phyloP scores from a whole-genome alignment of 2,113 vertebrate species.

The Chloropsis cyanopogon region DNA sequence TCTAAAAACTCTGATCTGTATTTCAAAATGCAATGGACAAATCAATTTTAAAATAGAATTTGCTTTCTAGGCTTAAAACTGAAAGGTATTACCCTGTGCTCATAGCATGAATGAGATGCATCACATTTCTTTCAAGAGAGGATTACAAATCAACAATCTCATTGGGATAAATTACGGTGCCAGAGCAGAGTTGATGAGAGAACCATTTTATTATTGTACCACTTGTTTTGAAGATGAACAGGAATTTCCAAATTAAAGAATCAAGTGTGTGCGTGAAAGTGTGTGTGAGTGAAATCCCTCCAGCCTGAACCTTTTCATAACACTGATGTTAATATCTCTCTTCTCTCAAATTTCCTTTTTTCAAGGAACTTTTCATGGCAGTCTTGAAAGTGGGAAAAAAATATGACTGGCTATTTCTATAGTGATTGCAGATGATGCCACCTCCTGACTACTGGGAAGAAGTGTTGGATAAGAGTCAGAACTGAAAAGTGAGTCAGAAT shows the following conservation, averaged over 20 bases:
- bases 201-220: background rate
- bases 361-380: background rate
- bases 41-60: background rate
- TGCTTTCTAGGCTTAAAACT: background rate
- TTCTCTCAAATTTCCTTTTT: background rate
- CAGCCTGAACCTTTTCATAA: background rate
- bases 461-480: background rate
- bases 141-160: background rate
- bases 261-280: background rate
- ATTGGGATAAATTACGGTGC: background rate
- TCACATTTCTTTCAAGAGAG: background rate
- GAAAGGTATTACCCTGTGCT: background rate
- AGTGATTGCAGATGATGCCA: background rate
- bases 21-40: background rate
- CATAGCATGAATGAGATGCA: background rate
- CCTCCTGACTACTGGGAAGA: background rate
- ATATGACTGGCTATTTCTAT: background rate
- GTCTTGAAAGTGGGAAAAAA: background rate
- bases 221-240: background rate
- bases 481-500: background rate
- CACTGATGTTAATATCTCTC: background rate
- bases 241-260: background rate
- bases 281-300: background rate
- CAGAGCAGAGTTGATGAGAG: background rate
- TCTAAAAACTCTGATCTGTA: background rate